Base-by-base conservation (phyloP, 2,888 invertebrate species). In the Papilio gigon region DNA sequence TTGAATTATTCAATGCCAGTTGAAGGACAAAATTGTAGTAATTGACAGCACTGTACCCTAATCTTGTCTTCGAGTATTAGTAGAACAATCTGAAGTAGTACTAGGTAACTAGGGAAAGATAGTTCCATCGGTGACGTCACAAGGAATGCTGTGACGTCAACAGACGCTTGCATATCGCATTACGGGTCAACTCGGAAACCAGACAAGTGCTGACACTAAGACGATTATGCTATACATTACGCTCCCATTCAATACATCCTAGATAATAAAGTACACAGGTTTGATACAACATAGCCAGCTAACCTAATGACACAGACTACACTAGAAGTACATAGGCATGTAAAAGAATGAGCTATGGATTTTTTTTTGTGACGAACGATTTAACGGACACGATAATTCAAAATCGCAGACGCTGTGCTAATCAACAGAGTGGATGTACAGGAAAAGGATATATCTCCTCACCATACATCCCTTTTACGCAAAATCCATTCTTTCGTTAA, bases 151-250 rank as follows among this genome's bases (percentile, higher is more conserved):
- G 25, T 59, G 68, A 68, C 58, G 63, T 68, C 58, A 27, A 20
- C 37, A 35, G 44, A 14, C 33, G 12, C 35, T 12, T 27, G 68
- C 37, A 68, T 62, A 68, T 44, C 63, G 62, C 62, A 62, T 62
- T 62, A 67, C 20, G 42, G 37, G 58, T 20, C 63, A 44, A 33
- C 33, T 42, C 44, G 56, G 68, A 68, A 63, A 35, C 63, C 63
- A 27, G 14, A 58, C 63, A 58, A 44, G 20, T 59, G 56, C 42
- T 22, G 14, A 17, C 22, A 44, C 44, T 68, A 68, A 63, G 27
- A 9, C 58, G 68, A 62, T 68, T 68, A 63, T 44, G 35, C 42
- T 62, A 44, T 37, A 35, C 33, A 44, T 53, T n/a, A 35, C 30
- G 42, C 42, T 61, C 8, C 35, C 22, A 53, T 66, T 47, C 37